phyloP scores from a whole-genome alignment of 2,797 vertebrate genomes.

The Percopsis omiscomaycus region DNA sequence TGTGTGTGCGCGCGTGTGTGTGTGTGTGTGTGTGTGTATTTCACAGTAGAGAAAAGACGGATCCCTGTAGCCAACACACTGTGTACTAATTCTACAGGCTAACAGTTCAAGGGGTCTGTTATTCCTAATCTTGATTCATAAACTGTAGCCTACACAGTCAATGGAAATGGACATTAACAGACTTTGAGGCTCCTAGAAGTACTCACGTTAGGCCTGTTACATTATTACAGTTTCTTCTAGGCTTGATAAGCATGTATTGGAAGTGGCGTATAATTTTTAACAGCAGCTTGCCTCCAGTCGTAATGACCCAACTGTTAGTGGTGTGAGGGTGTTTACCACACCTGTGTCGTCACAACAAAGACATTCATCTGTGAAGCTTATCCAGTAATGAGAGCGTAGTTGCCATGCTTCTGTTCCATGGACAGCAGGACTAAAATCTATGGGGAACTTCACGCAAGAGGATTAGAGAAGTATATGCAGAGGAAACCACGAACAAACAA shows the following conservation, averaged over 20 bases:
- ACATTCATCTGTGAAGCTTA: constrained; percentile 47
- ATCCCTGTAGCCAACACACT: too few relatives aligned
- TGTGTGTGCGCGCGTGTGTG: neutral
- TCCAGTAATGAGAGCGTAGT: constrained; percentile 69
- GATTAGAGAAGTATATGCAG: constrained; percentile 58
- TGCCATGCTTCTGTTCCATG: constrained; percentile 51
- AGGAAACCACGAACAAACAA: constrained; percentile 50
- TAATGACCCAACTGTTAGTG: constrained; percentile 15
- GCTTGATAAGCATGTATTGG: neutral
- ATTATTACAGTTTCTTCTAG: too few relatives aligned
- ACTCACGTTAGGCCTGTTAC: too few relatives aligned
- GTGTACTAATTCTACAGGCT: too few relatives aligned
- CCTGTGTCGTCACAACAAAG: constrained; percentile 65
- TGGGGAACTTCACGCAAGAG: constrained; percentile 58
- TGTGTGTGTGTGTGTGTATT: neutral
- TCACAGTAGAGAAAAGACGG: neutral
- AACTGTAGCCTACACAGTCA: too few relatives aligned
- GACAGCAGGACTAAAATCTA: constrained; percentile 49
- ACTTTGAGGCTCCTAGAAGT: too few relatives aligned
- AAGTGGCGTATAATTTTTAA: neutral
- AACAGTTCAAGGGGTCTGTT: too few relatives aligned
- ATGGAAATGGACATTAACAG: too few relatives aligned
- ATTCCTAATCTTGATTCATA: too few relatives aligned
- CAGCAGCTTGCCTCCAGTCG: neutral
- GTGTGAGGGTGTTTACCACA: constrained; percentile 16